These are phyloP conservation scores for Orthosia gracilis DNA, from an alignment of 2,888 invertebrate species.

Conservation along the genomic window DNA sequence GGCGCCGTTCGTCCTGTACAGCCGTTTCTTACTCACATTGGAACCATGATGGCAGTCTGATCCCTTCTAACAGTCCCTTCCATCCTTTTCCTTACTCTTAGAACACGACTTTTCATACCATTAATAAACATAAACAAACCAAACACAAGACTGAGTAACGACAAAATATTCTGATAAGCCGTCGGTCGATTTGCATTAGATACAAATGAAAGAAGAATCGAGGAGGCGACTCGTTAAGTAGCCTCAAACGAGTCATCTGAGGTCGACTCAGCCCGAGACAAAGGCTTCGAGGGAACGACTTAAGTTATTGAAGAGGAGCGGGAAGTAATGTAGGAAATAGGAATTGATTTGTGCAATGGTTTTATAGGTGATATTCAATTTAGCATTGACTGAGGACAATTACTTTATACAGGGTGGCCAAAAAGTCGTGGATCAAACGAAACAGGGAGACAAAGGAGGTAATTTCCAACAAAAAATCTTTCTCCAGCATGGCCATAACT, in stretches of 20 bases:
- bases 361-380: conserved; percentile 1
- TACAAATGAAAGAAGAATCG: conserved; percentile 69
- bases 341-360: conserved; percentile 3
- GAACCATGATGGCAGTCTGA: background rate
- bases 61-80: background rate
- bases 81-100: conserved; percentile 6
- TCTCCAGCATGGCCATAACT: too few relatives aligned
- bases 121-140: conserved; percentile 52
- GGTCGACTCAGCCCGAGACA: conserved; percentile 71
- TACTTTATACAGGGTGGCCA: too few relatives aligned
- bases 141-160: conserved; percentile 49
- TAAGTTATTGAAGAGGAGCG: conserved; percentile 52
- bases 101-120: conserved; percentile 50
- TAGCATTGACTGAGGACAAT: background rate
- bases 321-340: background rate
- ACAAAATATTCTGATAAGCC: conserved; percentile 66
- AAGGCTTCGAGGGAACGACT: conserved; percentile 58
- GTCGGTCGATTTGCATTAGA: conserved; percentile 66
- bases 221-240: conserved; percentile 76
- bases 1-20: too few relatives aligned
- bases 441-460: too few relatives aligned
- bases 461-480: too few relatives aligned
- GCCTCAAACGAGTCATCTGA: conserved; percentile 80
- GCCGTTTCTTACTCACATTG: too few relatives aligned
- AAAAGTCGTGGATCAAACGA: too few relatives aligned